Evolutionary conservation across 2,113 vertebrate genomes (phyloP).

Genomic region (Propithecus coquereli): DNA sequence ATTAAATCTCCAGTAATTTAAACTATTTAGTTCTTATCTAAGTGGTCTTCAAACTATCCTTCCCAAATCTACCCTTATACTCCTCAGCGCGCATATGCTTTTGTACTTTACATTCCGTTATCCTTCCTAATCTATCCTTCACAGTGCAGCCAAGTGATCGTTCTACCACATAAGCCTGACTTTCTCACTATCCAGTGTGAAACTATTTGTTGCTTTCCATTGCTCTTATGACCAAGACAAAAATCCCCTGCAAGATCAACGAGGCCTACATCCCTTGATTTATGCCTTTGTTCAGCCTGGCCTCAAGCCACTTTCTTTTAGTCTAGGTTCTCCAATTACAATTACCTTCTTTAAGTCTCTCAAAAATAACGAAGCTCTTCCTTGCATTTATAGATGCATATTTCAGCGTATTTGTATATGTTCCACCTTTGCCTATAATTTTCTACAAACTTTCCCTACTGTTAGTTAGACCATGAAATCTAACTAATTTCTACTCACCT

Average conservation of each 20-base stretch:
- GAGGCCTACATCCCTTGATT: not conserved
- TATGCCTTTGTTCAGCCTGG: not conserved
- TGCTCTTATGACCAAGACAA: not conserved
- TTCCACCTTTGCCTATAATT: not conserved
- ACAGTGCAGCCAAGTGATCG: not conserved
- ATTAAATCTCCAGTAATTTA: not conserved
- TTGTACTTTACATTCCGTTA: not conserved
- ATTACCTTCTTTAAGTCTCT: not conserved
- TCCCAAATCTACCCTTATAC: not conserved
- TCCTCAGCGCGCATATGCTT: not conserved
- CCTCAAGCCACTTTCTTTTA: not conserved
- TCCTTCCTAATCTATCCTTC: not conserved
- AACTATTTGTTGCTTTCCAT: not conserved
- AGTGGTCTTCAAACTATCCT: not conserved
- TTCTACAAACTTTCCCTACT: not conserved
- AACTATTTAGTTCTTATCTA: not conserved
- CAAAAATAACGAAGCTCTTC: not conserved
- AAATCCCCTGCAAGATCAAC: not conserved
- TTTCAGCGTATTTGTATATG: not conserved
- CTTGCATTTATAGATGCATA: not conserved
- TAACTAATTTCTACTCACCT: not conserved
- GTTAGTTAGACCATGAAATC: no score
- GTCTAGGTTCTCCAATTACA: not conserved
- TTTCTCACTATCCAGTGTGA: not conserved
- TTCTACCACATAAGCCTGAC: not conserved